These are phyloP conservation scores for Ranitomeya imitator DNA, from an alignment of 2,113 vertebrate species.

Conservation along the genomic window DNA sequence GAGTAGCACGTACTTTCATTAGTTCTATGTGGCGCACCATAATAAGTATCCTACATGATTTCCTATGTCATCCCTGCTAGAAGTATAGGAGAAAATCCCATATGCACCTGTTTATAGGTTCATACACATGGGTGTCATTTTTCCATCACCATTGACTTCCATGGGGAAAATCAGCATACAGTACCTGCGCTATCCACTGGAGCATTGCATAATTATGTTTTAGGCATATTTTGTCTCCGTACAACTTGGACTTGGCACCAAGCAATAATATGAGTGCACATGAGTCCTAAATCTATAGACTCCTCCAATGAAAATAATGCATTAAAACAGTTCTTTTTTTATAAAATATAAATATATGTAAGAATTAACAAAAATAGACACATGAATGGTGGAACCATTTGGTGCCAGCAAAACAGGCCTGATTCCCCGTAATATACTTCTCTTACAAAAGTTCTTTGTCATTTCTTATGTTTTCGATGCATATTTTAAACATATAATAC, in stretches of 20 bases:
- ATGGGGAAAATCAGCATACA: background rate
- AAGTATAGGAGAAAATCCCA: background rate
- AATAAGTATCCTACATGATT: background rate
- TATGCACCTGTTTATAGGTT: background rate
- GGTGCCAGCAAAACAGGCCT: constrained; percentile 52
- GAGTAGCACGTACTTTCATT: background rate
- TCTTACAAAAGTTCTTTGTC: constrained; percentile 45
- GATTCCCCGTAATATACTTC: constrained; percentile 41
- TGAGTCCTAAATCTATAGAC: background rate
- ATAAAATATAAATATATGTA: constrained; percentile 47
- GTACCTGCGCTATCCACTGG: background rate
- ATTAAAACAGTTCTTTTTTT: background rate
- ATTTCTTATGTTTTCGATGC: background rate
- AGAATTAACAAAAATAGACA: constrained; percentile 29
- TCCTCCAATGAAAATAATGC: background rate
- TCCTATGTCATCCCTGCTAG: background rate
- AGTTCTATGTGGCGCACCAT: background rate
- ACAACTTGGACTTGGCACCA: background rate
- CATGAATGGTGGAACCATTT: constrained; percentile 22
- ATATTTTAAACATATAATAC: background rate
- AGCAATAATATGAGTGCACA: background rate
- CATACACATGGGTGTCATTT: background rate
- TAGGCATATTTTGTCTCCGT: background rate
- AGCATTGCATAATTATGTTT: background rate
- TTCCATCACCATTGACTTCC: background rate